These are phyloP conservation scores for Sinella curviseta DNA, from an alignment of 1,140 invertebrate genomes.

Conservation along the genomic window DNA sequence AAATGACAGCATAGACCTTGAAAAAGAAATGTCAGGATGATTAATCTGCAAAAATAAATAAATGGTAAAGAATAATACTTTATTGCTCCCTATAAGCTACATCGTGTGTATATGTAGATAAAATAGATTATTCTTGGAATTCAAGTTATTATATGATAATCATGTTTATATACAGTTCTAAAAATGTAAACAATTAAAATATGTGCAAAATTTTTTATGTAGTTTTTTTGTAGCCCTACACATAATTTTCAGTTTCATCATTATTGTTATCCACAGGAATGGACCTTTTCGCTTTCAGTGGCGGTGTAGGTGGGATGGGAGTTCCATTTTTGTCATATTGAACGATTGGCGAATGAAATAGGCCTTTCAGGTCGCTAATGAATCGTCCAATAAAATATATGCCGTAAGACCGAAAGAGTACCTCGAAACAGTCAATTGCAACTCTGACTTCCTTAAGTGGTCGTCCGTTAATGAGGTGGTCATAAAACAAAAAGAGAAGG, in stretches of 20 bases:
- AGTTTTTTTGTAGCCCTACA: background rate
- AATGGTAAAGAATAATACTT: too few relatives aligned
- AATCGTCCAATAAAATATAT: conserved; percentile 44
- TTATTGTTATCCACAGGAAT: background rate
- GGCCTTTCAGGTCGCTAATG: conserved; percentile 37
- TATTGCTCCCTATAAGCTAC: too few relatives aligned
- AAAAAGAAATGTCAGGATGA: too few relatives aligned
- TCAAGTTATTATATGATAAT: too few relatives aligned
- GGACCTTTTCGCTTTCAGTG: background rate
- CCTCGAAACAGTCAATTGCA: conserved; percentile 30
- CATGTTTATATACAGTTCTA: too few relatives aligned
- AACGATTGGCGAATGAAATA: conserved; percentile 42
- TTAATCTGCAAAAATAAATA: too few relatives aligned
- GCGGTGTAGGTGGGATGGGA: conserved; percentile 36
- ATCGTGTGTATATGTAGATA: too few relatives aligned
- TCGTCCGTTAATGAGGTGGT: conserved; percentile 21
- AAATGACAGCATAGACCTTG: too few relatives aligned
- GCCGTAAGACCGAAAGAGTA: conserved; percentile 41
- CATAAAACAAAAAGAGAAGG: conserved; percentile 36
- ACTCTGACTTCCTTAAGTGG: conserved; percentile 32
- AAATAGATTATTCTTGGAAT: too few relatives aligned
- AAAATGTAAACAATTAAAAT: too few relatives aligned
- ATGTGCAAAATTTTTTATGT: background rate
- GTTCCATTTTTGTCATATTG: conserved; percentile 24
- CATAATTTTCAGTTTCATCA: background rate